Evolutionary conservation across 2,797 vertebrate genomes (phyloP).

Genomic region (Eutrigla gurnardus): DNA sequence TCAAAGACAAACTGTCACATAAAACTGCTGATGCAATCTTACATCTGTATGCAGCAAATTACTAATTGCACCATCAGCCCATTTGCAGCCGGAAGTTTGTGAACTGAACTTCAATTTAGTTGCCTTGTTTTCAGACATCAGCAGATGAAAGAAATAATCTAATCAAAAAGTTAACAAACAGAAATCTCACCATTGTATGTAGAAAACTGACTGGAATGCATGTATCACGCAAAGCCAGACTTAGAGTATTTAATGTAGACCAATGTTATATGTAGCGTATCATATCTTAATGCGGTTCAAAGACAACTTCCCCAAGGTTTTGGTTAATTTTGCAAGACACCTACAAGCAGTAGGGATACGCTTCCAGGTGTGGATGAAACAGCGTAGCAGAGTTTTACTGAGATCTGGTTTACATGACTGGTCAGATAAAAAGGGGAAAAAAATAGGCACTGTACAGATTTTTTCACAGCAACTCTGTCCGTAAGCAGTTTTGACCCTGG

Average conservation of each 20-base stretch:
- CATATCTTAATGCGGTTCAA: background rate
- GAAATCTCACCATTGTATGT: background rate
- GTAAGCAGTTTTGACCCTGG: conserved; percentile 1
- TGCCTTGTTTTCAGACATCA: background rate
- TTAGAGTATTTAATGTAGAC: background rate
- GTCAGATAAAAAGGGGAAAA: conserved; percentile 2
- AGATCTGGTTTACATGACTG: background rate
- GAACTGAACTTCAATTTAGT: background rate
- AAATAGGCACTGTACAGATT: background rate
- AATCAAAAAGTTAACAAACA: background rate
- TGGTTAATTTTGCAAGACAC: background rate
- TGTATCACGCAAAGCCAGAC: background rate
- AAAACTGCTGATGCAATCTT: conserved; percentile 53
- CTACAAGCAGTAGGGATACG: background rate
- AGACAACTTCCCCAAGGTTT: background rate
- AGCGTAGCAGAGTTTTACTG: background rate
- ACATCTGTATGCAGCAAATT: conserved; percentile 29
- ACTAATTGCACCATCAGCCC: conserved; percentile 5
- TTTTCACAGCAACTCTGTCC: background rate
- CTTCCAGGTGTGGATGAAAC: background rate
- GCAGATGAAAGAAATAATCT: background rate
- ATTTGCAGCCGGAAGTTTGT: background rate
- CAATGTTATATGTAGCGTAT: background rate
- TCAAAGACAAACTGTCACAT: conserved; percentile 63
- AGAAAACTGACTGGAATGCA: background rate